Evolutionary conservation across 2,797 vertebrate species (phyloP).

Genomic region (Sciurus vulgaris): DNA sequence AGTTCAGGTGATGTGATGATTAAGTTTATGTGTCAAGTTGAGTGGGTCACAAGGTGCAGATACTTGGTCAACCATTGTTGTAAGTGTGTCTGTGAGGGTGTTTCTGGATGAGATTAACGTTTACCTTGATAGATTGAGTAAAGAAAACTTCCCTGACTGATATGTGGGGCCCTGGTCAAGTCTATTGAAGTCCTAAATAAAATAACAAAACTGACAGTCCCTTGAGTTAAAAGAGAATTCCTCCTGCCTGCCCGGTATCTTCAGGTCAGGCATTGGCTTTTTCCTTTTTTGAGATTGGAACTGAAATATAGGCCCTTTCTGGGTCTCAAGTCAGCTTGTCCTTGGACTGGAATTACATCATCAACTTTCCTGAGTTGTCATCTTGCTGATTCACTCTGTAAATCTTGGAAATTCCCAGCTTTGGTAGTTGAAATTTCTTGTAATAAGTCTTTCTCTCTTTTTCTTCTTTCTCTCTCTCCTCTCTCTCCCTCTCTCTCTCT

Average conservation of each 20-base stretch:
- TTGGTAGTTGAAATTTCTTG: not conserved
- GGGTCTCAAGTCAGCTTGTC: not conserved
- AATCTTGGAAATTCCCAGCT: not conserved
- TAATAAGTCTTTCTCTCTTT: not conserved
- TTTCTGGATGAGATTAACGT: not conserved
- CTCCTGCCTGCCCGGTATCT: not conserved
- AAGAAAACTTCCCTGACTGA: not conserved
- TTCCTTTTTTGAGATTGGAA: not conserved
- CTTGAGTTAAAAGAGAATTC: not conserved
- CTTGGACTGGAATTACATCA: not conserved
- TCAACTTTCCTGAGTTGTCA: not conserved
- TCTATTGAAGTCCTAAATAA: not conserved
- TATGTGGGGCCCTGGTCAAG: not conserved
- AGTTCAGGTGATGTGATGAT: not conserved
- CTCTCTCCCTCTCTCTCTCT: not conserved
- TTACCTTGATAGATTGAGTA: not conserved
- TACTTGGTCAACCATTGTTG: not conserved
- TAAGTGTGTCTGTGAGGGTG: not conserved
- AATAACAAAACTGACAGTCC: not conserved
- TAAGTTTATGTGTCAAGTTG: not conserved
- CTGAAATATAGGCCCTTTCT: not conserved
- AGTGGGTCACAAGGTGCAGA: not conserved
- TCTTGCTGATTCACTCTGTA: not conserved
- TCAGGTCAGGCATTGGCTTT: not conserved
- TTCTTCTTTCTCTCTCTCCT: no score